Evolutionary conservation across 1,140 invertebrate species (phyloP), one percentile per base, ranked within the genome.

Genomic region (Zophobas morio): DNA sequence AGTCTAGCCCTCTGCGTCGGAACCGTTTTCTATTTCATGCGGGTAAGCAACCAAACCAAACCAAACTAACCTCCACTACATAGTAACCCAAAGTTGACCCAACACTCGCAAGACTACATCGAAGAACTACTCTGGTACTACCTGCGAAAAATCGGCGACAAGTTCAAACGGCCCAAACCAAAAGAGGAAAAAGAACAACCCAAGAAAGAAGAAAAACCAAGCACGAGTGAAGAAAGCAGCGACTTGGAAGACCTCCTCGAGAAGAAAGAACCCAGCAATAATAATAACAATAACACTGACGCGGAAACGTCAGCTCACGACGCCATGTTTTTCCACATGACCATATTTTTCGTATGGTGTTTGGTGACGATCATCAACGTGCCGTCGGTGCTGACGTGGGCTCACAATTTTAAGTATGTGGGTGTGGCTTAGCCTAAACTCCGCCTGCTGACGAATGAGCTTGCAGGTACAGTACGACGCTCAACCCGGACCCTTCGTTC

Each of bases 51-150:
- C 6, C 39, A 47, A 75, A 34, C 47, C 39, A 47, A 6, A 37
- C 33, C 32, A 32, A 37, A 74, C 70, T 6, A 2, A 8, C 46
- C 35, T 42, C 37, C 36, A 33, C 39, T 49, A 6, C 4, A 35
- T 6, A 36, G 20, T 20, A 20, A 20, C 20, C 20, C 20, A 20
- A 20, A 92, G 89, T 81, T 94, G 1, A 92, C 91, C 1, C 92
- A 90, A 87, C 90, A 93, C 86, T 94, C 92, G 47, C 92, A 94
- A 84, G 92, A 94, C 84, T 93, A 92, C 81, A 83, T 94, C 8
- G 93, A 94, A 86, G 90, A 92, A 83, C 88, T 91, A 46, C 84
- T 90, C 1, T 91, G 88, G 83, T 88, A 87, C 78, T 84, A 90
- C 77, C 85, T 90, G 74, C 87, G 88, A 20, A 88, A 86, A 82